Evolutionary conservation across 2,113 vertebrate species (phyloP).

Genomic region (Hemiscyllium ocellatum): DNA sequence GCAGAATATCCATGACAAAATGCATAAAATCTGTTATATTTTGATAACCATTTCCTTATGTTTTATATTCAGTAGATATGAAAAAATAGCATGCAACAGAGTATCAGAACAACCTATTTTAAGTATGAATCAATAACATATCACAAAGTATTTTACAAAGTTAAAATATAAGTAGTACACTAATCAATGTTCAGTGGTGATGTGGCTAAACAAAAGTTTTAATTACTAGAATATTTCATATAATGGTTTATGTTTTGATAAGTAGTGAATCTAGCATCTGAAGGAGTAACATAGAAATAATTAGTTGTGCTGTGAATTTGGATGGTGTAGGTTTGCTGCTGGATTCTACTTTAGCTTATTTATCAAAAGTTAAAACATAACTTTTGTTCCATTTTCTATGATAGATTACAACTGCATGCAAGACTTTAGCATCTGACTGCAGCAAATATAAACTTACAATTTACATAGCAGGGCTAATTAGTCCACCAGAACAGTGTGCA

Average conservation of each 20-base stretch:
- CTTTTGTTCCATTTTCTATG: background rate
- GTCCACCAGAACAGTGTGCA: background rate
- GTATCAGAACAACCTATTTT: background rate
- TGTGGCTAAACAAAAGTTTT: slow-evolving; percentile 7
- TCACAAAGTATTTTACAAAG: background rate
- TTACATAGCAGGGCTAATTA: background rate
- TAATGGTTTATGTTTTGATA: background rate
- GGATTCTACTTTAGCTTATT: background rate
- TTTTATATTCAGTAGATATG: background rate
- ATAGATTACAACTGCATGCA: background rate
- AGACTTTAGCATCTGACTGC: background rate
- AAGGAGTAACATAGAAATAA: background rate
- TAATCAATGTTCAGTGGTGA: background rate
- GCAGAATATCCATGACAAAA: background rate
- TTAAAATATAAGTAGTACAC: background rate
- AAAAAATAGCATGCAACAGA: background rate
- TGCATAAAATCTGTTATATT: background rate
- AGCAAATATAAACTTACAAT: background rate
- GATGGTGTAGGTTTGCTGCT: background rate
- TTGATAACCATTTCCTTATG: slow-evolving; percentile 5
- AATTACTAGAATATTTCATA: background rate
- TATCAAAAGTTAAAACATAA: background rate
- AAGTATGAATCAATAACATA: background rate
- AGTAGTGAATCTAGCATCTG: background rate
- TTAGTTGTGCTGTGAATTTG: background rate